Base-by-base conservation (phyloP, 2,888 invertebrate species). In the Amiota minor region DNA sequence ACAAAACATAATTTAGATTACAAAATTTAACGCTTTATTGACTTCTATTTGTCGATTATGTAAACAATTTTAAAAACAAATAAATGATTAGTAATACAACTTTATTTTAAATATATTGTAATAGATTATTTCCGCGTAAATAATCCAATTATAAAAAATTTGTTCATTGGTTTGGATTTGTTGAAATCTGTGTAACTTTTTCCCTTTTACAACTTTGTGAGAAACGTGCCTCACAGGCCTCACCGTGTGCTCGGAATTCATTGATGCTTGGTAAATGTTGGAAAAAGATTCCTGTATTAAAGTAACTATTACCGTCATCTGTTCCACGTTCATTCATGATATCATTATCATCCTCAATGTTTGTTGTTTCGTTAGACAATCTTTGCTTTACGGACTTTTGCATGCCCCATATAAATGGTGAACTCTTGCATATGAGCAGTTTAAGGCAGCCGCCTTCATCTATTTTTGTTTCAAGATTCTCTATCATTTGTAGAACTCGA, bases 361-460 rank as follows among this genome's bases (percentile, higher is more conserved):
- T 49, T 4, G 55, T n/a, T 1, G 53, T 50, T n/a, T 50, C 20
- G 20, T 59, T 20, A 11, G 16, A 20, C 8, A 79, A 73, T 56
- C 78, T 78, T 88, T 84, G 81, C 62, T 79, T 87, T 12, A 95
- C 90, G 0, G 94, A 92, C 73, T 91, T 91, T 85, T 96, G 96
- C 92, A 95, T 95, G 78, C 93, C 93, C 90, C 92, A 92, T 75
- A 96, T 92, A 75, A 95, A 92, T 0, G 96, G 96, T 0, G 94
- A 92, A 76, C 92, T 92, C 90, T 96, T 96, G 87, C 96, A 96
- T 75, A 96, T 90, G 49, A 96, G 89, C 47, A 95, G 90, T 82
- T 93, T 92, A 2, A 95, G 91, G 80, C 95, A 96, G 70, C 93
- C 93, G 0, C 92, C 93, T 79, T 94, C 93, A 72, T 92, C 90